Evolutionary conservation across 1,140 invertebrate species (phyloP), one percentile per base, ranked within the genome.

Genomic region (Popillia japonica): DNA sequence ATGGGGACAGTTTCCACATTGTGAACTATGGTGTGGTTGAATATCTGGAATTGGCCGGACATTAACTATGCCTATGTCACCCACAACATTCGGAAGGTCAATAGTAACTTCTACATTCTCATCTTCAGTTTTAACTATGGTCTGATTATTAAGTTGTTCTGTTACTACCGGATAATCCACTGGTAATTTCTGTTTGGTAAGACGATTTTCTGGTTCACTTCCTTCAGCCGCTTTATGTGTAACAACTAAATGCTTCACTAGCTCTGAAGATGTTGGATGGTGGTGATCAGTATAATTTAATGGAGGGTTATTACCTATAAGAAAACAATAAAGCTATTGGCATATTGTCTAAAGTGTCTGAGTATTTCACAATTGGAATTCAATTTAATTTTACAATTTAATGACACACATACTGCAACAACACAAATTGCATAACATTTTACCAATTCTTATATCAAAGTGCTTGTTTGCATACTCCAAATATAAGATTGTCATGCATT

Each of bases 1-100:
- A 84, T 92, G 92, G 9, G 92, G 92, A 83, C 92, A 92, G 80
- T 90, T 90, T 0, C 90, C 90, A 81, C 90, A 90, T 17, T 90
- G 90, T 4, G 90, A 89, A 42, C 89, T 89, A 82, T 91, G 90
- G 78, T 90, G 90, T 3, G 80, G 79, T 83, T 88, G 82, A 85
- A 84, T 20, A 83, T 81, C 64, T 20, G 17, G 76, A 2, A 76
- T 40, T 22, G 77, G 20, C 20, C 68, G 40, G 8, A 77, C 42
- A 40, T 74, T 78, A 11, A 74, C n/a, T 34, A 74, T 72, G 48
- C 61, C 48, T 41, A 64, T 64, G 10, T 78, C 78, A 75, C 44
- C 20, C 3, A 59, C 22, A 85, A 72, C 14, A 81, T 81, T 80
- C 87, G 86, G 27, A 86, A 87, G 41, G 86, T 86, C 0, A 87